Percentiles rank a stretch among this genome's conserved stretches.
Evolutionary conservation across 1,140 invertebrate genomes (phyloP).

Genomic region (Drosophila baimaii): DNA sequence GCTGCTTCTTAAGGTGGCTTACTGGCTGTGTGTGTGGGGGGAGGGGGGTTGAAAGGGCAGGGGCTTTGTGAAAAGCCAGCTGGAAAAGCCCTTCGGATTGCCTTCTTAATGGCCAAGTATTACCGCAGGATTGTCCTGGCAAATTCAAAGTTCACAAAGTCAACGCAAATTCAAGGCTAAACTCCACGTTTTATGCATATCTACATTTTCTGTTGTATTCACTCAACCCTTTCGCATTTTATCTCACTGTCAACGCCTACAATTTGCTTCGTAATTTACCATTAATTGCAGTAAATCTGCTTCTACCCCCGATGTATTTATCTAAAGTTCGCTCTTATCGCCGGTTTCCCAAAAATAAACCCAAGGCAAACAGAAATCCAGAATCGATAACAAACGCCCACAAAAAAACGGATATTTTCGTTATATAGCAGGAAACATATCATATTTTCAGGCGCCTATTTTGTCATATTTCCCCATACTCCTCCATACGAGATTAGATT

Average conservation of each 20-base stretch:
- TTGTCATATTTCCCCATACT: not conserved
- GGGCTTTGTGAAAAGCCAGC: conserved; percentile 27
- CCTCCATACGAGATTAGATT: not conserved
- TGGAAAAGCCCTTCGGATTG: conserved; percentile 49
- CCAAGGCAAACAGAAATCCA: conserved; percentile 22
- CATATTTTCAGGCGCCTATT: not conserved
- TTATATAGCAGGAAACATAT: not conserved
- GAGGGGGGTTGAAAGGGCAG: not conserved
- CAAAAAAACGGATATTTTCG: conserved; percentile 24
- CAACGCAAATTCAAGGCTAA: conserved; percentile 32
- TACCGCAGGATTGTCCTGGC: conserved; percentile 39
- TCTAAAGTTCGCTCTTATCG: conserved; percentile 32
- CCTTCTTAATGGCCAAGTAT: conserved; percentile 40
- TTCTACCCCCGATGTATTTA: conserved; percentile 18
- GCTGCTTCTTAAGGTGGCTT: conserved; percentile 47
- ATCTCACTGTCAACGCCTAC: conserved; percentile 38
- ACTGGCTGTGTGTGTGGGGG: conserved; percentile 6
- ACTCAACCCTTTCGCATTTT: conserved; percentile 4
- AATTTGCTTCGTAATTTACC: conserved; percentile 31
- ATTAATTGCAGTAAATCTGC: conserved; percentile 39
- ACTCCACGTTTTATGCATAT: not conserved
- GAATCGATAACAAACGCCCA: conserved; percentile 40
- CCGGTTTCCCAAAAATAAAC: conserved; percentile 25
- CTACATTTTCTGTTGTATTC: not conserved
- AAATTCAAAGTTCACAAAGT: conserved; percentile 49